Conservation (phyloP, 2,888 invertebrate genomes). For the Hyles lineata region DNA sequence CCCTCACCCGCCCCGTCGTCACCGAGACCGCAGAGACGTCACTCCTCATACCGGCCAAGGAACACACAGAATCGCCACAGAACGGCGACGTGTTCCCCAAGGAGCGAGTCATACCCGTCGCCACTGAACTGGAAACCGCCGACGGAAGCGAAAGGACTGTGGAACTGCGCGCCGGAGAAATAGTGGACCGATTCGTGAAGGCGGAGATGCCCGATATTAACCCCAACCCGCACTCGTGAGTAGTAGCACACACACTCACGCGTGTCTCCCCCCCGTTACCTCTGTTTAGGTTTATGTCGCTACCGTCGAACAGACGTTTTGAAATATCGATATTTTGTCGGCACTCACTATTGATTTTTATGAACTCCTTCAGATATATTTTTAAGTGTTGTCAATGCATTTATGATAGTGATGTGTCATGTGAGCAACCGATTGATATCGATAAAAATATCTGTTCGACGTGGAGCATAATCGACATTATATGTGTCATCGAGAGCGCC, state of each 20-base stretch:
- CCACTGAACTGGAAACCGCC: constrained; percentile 16
- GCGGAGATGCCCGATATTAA: constrained; percentile 72
- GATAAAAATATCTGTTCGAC: constrained; percentile 1
- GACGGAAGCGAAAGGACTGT: constrained; percentile 30
- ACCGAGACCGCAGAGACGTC: constrained; percentile 53
- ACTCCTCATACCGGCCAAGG: constrained; percentile 43
- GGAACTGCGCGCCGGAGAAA: constrained; percentile 38
- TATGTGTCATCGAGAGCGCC: constrained; percentile 31
- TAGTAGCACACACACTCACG: constrained; percentile 67
- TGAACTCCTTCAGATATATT: neutral
- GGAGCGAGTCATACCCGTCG: constrained; percentile 46
- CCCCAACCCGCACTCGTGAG: constrained; percentile 83
- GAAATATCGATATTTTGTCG: neutral
- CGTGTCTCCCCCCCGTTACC: constrained; percentile 51
- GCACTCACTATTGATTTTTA: neutral
- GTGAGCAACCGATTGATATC: neutral
- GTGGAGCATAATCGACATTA: constrained; percentile 25
- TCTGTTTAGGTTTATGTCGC: constrained; percentile 24
- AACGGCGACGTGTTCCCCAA: constrained; percentile 33
- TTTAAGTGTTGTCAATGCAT: neutral
- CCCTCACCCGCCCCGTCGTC: constrained; percentile 46
- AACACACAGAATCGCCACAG: constrained; percentile 29
- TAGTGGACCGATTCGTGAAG: constrained; percentile 57
- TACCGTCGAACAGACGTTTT: constrained; percentile 12
- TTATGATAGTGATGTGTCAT: neutral